These are phyloP conservation scores for Caenorhabditis macrosperma DNA, from an alignment of 2,888 invertebrate species.

Conservation along the genomic window DNA sequence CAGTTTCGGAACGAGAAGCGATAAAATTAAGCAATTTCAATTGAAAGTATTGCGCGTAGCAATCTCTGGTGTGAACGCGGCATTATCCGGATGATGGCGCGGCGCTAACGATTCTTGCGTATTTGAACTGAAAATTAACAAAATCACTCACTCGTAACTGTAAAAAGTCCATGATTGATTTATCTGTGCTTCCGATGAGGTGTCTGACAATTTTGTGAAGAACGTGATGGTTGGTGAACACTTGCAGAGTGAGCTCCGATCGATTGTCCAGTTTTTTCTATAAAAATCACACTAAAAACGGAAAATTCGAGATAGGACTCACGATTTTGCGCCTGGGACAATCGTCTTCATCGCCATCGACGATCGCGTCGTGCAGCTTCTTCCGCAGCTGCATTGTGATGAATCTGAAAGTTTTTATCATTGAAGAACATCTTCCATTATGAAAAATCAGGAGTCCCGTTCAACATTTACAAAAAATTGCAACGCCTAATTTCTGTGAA, in stretches of 20 bases:
- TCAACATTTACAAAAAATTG: not conserved
- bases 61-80: too few species aligned
- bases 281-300: slow-evolving; percentile 1
- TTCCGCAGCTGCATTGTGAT: slow-evolving; percentile 35
- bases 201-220: slow-evolving; percentile 13
- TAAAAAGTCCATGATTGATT: slow-evolving; percentile 29
- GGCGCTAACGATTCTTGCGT: too few species aligned
- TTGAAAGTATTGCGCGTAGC: too few species aligned
- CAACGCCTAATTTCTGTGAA: not conserved
- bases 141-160: slow-evolving; percentile 20
- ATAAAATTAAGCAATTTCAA: not conserved
- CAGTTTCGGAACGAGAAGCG: not conserved
- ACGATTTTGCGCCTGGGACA: slow-evolving; percentile 45
- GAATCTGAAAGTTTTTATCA: too few species aligned
- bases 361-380: slow-evolving; percentile 43
- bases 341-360: slow-evolving; percentile 39
- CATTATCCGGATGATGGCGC: too few species aligned
- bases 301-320: too few species aligned
- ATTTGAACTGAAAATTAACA: too few species aligned
- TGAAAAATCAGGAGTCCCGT: too few species aligned
- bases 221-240: slow-evolving; percentile 30
- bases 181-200: slow-evolving; percentile 3
- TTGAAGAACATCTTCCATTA: too few species aligned
- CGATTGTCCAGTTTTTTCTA: slow-evolving; percentile 37
- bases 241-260: not conserved